Evolutionary conservation across 2,113 vertebrate species (phyloP).

Genomic region (Acanthisitta chloris): DNA sequence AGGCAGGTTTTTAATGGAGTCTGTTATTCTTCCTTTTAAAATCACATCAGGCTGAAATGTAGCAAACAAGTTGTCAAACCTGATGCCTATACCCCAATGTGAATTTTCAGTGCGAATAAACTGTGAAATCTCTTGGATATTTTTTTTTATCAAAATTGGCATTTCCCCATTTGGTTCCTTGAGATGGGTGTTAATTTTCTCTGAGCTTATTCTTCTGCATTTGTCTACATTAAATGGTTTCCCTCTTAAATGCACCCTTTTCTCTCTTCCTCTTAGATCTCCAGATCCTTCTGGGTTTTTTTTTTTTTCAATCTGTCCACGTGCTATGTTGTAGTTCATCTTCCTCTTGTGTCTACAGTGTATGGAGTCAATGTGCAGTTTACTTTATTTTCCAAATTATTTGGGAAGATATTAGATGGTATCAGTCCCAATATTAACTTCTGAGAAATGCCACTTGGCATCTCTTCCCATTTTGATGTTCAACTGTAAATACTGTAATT

Average conservation of each 20-base stretch:
- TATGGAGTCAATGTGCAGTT: background rate
- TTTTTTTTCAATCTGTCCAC: background rate
- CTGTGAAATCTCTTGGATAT: constrained; percentile 42
- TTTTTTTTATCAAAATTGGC: constrained; percentile 41
- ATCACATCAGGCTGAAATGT: constrained; percentile 40
- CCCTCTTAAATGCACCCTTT: background rate
- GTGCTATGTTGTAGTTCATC: constrained; percentile 21
- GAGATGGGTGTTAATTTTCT: constrained; percentile 46
- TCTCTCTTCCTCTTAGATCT: background rate
- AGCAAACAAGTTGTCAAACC: constrained; percentile 64
- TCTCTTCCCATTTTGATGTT: constrained; percentile 53
- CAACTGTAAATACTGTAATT: constrained; percentile 49
- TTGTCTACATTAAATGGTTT: constrained; percentile 32
- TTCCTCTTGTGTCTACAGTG: background rate
- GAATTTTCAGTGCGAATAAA: constrained; percentile 63
- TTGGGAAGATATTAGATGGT: constrained; percentile 22
- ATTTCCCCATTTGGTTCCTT: constrained; percentile 55
- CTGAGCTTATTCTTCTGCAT: constrained; percentile 32
- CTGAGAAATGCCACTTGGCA: constrained; percentile 37
- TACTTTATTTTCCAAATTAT: constrained; percentile 43
- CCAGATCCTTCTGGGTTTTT: background rate
- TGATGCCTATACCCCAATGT: constrained; percentile 30
- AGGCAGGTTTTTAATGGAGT: background rate
- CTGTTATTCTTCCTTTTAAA: constrained; percentile 12
- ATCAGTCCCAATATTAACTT: constrained; percentile 54